Evolutionary conservation across 2,113 vertebrate genomes (phyloP).

Genomic region (Hippocampus mohnikei): DNA sequence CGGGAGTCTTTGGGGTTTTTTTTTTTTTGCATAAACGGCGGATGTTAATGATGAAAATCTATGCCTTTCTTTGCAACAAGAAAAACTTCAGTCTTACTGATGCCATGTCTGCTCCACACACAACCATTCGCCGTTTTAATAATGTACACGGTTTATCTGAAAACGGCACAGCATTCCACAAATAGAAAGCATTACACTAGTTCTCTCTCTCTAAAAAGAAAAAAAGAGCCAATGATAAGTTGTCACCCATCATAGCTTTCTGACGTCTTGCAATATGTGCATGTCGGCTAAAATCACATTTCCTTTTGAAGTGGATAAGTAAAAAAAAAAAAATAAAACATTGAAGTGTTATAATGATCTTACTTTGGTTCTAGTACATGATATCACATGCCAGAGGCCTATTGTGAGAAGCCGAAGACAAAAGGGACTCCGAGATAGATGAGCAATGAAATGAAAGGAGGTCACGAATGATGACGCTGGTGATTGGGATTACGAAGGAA

Average conservation of each 20-base stretch:
- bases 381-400: not conserved
- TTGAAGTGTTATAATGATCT: not conserved
- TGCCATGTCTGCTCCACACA: too few relatives aligned
- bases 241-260: not conserved
- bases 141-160: too few relatives aligned
- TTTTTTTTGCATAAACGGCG: not conserved
- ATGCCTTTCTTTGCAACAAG: too few relatives aligned
- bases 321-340: not conserved
- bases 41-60: too few relatives aligned
- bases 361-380: not conserved
- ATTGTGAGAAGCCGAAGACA: not conserved
- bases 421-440: slow-evolving; percentile 7
- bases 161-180: too few relatives aligned
- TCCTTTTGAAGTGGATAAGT: not conserved
- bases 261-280: not conserved
- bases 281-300: not conserved
- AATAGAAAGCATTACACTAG: too few relatives aligned
- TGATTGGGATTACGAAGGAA: slow-evolving; percentile 32
- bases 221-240: not conserved
- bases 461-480: slow-evolving; percentile 12
- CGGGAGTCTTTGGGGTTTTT: not conserved
- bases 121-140: too few relatives aligned
- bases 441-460: slow-evolving; percentile 7
- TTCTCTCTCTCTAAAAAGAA: not conserved
- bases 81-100: too few relatives aligned